These are phyloP conservation scores for Sylvia atricapilla DNA, from an alignment of 2,113 vertebrate genomes.

Conservation along the genomic window DNA sequence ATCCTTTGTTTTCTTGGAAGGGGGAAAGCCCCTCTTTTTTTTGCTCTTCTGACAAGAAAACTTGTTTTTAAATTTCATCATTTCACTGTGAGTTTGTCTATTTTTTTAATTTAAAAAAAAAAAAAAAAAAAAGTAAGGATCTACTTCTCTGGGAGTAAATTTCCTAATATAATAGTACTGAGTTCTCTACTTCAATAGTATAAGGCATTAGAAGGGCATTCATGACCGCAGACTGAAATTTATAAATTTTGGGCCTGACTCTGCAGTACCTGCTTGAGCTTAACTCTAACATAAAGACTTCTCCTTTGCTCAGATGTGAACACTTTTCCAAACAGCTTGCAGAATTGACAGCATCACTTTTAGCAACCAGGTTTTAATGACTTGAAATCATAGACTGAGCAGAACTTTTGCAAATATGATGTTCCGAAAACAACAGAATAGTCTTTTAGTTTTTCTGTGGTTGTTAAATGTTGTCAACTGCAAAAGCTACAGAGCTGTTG, in stretches of 20 bases:
- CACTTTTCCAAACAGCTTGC: background rate
- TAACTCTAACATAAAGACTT: background rate
- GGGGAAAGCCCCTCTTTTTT: conserved; percentile 9
- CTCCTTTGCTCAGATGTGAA: background rate
- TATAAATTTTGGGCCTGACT: background rate
- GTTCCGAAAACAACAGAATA: background rate
- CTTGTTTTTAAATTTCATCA: conserved; percentile 70
- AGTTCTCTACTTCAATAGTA: background rate
- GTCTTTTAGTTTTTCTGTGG: background rate
- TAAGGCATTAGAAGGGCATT: background rate
- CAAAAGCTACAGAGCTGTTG: background rate
- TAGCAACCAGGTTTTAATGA: background rate
- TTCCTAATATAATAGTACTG: conserved; percentile 12
- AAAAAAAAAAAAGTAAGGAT: background rate
- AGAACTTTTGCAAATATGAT: background rate
- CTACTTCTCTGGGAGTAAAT: conserved; percentile 7
- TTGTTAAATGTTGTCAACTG: background rate
- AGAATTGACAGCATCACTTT: background rate
- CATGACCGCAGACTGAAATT: background rate
- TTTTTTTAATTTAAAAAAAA: conserved; percentile 41
- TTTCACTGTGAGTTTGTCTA: conserved; percentile 70
- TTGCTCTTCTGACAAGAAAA: conserved; percentile 70
- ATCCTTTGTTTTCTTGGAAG: conserved; percentile 74
- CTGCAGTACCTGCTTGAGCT: background rate
- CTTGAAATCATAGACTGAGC: background rate